phyloP scores from a whole-genome alignment of 2,888 invertebrate species.

The Plagodis pulveraria region DNA sequence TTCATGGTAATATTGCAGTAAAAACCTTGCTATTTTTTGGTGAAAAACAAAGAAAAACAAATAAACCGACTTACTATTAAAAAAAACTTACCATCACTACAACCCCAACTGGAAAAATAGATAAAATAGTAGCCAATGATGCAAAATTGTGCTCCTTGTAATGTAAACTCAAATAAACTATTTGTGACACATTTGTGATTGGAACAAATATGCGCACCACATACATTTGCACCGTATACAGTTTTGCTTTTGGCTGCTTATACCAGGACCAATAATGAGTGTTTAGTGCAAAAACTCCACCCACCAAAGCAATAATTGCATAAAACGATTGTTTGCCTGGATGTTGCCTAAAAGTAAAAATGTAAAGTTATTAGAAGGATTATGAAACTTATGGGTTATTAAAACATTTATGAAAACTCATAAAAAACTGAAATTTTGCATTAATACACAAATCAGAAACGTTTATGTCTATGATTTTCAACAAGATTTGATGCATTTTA shows the following conservation, averaged over 20 bases:
- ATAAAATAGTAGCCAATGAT: background rate
- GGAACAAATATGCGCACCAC: constrained; percentile 1
- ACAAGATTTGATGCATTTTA: no score
- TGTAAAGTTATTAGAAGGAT: background rate
- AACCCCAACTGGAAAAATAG: background rate
- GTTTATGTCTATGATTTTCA: no score
- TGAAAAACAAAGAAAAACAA: no score
- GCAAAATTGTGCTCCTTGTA: constrained; percentile 3
- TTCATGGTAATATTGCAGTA: no score
- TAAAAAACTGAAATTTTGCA: no score
- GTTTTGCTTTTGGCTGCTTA: background rate
- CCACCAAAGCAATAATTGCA: background rate
- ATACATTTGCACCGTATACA: background rate
- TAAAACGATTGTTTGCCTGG: constrained; percentile 10
- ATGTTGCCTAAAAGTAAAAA: constrained; percentile 4
- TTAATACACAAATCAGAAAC: no score
- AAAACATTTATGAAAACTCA: no score
- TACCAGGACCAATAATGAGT: constrained; percentile 8
- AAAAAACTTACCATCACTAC: background rate
- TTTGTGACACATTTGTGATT: background rate
- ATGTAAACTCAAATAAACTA: background rate
- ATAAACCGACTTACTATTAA: no score
- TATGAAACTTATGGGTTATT: no score
- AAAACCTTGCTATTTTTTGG: no score
- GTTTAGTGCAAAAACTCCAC: constrained; percentile 1